A percentile compares a stretch with the other conserved stretches of the same genome.
phyloP scores from a whole-genome alignment of 37 sponge, comb jelly and placozoan genomes.

The Mnemiopsis leidyi region DNA sequence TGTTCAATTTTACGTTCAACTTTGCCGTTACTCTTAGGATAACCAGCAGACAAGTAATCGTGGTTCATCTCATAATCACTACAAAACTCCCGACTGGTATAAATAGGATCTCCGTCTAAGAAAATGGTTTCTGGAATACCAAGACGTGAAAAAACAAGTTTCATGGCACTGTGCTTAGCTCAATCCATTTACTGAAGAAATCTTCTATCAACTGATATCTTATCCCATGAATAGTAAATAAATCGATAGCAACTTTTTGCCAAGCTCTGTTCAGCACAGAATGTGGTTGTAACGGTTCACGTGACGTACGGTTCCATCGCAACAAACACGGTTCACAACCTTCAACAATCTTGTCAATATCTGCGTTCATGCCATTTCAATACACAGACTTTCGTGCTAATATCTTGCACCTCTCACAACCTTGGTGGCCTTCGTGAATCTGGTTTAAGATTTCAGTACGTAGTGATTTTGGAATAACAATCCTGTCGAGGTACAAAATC shows the following conservation, averaged over 20 bases:
- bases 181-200: neutral
- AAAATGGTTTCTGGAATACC: neutral
- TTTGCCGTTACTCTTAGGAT: neutral
- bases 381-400: neutral
- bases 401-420: neutral
- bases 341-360: conserved; percentile 9
- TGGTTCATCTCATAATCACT: neutral
- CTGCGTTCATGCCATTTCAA: neutral
- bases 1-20: neutral
- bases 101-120: neutral
- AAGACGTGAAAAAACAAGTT: neutral
- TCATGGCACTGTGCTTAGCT: too few relatives aligned
- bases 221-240: neutral
- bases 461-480: neutral
- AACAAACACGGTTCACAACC: neutral
- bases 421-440: conserved; percentile 9
- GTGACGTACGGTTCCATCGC: neutral
- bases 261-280: neutral
- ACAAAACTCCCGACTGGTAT: neutral
- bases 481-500: neutral
- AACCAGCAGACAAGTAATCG: neutral
- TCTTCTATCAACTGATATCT: neutral
- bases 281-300: neutral
- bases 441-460: neutral
- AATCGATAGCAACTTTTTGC: conserved; percentile 2